A percentile compares a stretch with the other conserved stretches of the same genome.
These are phyloP conservation scores for Connochaetes taurinus DNA, from an alignment of 2,113 vertebrate species.

Conservation along the genomic window DNA sequence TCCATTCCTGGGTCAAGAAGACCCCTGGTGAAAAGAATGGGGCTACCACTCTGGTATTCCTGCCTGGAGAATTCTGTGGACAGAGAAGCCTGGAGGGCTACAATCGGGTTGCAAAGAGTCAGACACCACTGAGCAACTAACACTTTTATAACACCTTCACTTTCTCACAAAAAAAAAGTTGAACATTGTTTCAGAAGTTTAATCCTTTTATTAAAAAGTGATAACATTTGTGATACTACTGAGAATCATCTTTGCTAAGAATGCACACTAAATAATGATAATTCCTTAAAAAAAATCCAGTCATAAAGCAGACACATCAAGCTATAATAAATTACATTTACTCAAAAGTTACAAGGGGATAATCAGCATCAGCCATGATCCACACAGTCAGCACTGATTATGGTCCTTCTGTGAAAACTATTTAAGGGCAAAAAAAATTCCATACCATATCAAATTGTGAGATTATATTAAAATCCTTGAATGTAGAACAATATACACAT, in stretches of 20 bases:
- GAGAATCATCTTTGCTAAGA: not conserved
- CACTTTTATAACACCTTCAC: not conserved
- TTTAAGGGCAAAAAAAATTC: not conserved
- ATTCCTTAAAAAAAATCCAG: not conserved
- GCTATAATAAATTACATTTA: not conserved
- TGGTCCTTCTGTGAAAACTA: not conserved
- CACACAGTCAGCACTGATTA: not conserved
- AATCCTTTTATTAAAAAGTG: not conserved
- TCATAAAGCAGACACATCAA: not conserved
- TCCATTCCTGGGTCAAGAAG: not conserved
- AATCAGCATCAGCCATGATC: not conserved
- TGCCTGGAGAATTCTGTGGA: not conserved
- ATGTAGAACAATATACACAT: not conserved
- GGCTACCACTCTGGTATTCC: not conserved
- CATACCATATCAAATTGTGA: not conserved
- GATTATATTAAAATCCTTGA: not conserved
- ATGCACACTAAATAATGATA: not conserved
- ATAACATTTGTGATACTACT: not conserved
- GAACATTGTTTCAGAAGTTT: not conserved
- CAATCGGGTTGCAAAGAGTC: not conserved
- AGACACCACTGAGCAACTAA: not conserved
- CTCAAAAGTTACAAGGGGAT: not conserved
- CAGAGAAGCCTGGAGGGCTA: not conserved
- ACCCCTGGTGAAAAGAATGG: not conserved
- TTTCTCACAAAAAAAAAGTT: not conserved